Evolutionary conservation across 1,140 invertebrate genomes (phyloP).

Genomic region (Brachionus asplanchnoidis): DNA sequence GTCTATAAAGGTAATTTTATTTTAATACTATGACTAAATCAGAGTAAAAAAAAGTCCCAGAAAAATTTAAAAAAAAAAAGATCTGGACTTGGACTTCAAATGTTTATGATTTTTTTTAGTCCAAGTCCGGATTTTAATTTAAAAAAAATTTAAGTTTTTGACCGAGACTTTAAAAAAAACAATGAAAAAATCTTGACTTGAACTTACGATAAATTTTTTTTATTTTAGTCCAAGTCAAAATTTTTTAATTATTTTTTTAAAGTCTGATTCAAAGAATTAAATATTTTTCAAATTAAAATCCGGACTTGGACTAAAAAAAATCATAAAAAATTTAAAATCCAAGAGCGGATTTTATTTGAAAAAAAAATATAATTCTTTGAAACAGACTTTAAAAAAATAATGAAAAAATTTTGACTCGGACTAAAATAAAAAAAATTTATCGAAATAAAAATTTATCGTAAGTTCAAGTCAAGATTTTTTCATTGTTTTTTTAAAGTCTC

Average conservation of each 20-base stretch:
- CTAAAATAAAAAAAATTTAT: not conserved
- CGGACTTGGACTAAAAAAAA: too few relatives aligned
- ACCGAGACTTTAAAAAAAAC: constrained; percentile 53
- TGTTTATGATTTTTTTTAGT: constrained; percentile 42
- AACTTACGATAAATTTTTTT: constrained; percentile 40
- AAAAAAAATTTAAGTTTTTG: constrained; percentile 49
- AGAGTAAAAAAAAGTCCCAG: not conserved
- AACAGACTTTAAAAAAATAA: not conserved
- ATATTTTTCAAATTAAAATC: not conserved
- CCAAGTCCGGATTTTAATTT: constrained; percentile 43
- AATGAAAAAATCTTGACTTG: constrained; percentile 42
- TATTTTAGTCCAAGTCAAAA: constrained; percentile 33
- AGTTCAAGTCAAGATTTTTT: constrained; percentile 40
- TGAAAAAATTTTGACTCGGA: not conserved
- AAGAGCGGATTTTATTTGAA: too few relatives aligned
- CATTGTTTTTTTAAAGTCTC: constrained; percentile 51
- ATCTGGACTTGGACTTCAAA: not conserved
- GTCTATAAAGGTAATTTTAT: constrained; percentile 50
- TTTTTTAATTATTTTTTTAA: constrained; percentile 16
- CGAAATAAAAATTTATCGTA: constrained; percentile 43
- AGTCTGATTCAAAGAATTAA: constrained; percentile 37
- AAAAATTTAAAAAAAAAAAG: constrained; percentile 36
- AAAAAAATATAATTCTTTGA: not conserved
- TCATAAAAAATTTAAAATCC: too few relatives aligned
- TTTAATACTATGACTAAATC: not conserved